Evolutionary conservation across 2,797 vertebrate species (phyloP).

Genomic region (Carapus acus): DNA sequence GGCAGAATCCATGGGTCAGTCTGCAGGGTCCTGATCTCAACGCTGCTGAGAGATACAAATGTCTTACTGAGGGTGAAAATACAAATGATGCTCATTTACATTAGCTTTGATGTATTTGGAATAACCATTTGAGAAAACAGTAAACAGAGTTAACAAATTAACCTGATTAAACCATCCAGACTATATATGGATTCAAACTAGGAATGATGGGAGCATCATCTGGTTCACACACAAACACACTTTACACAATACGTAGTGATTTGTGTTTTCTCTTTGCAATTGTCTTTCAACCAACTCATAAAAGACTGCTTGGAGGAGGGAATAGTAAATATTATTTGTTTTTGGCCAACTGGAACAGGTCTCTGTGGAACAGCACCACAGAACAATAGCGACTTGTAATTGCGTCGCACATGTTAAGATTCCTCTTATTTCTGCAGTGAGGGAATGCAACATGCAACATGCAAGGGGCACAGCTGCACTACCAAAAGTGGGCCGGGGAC

Average conservation of each 20-base stretch:
- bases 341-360: constrained; percentile 58
- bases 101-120: no score
- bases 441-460: constrained; percentile 14
- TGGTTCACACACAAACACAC: constrained; percentile 10
- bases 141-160: constrained; percentile 28
- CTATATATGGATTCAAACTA: constrained; percentile 53
- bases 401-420: constrained; percentile 52
- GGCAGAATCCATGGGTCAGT: no score
- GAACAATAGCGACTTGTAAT: constrained; percentile 59
- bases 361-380: constrained; percentile 51
- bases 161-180: constrained; percentile 41
- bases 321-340: constrained; percentile 44
- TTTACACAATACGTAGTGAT: no score
- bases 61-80: no score
- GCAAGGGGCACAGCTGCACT: constrained; percentile 34
- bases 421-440: constrained; percentile 34
- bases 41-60: no score
- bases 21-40: no score
- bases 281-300: no score
- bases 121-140: no score
- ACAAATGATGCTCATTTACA: no score
- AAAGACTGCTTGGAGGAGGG: constrained; percentile 12
- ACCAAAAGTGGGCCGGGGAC: constrained; percentile 32
- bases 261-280: no score
- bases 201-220: constrained; percentile 26